Base-by-base conservation (phyloP, 2,888 invertebrate species). In the Epinotia nisella region DNA sequence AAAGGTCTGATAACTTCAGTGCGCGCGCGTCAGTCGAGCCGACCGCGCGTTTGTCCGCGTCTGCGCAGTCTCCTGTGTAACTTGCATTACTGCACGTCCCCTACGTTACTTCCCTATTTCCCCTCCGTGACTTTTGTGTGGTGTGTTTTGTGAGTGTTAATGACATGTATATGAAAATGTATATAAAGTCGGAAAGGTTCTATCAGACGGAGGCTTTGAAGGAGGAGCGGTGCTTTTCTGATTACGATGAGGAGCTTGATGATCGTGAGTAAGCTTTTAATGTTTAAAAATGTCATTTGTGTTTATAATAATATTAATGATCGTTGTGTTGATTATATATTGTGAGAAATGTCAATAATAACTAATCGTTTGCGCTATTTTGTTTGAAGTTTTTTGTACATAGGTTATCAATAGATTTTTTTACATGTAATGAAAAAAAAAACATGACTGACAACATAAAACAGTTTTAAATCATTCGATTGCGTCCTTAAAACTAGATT, bases 101-200 rank as follows among this genome's bases (percentile, higher is more conserved):
- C 39, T 24, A 3, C 67, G 58, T 67, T 21, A 71, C 51, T 49
- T n/a, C 45, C 10, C n/a, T n/a, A n/a, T n/a, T 51, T n/a, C 29
- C 58, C 19, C 11, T 13, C 21, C 21, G 24, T 64, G 41, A 21
- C 21, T 19, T 45, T 60, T 51, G 24, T 67, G 60, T 70, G 65
- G 41, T 73, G 49, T 49, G 49, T 29, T 74, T 56, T 73, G 74
- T 75, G 68, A 75, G 73, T 67, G 77, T 76, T 65, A 70, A 74
- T 82, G 90, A 84, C 82, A 91, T 93, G 92, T 92, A 89, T 87
- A 81, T 92, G 35, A 91, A 92, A 85, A 92, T 92, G 92, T 92
- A 91, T 78, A 92, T 92, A 71, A 92, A 92, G 83, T 89, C 92
- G 75, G 92, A 93, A 78, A 85, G 91, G 80, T 93, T 93, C 74